phyloP scores from a whole-genome alignment of 2,113 vertebrate genomes.

The Nothocercus julius region DNA sequence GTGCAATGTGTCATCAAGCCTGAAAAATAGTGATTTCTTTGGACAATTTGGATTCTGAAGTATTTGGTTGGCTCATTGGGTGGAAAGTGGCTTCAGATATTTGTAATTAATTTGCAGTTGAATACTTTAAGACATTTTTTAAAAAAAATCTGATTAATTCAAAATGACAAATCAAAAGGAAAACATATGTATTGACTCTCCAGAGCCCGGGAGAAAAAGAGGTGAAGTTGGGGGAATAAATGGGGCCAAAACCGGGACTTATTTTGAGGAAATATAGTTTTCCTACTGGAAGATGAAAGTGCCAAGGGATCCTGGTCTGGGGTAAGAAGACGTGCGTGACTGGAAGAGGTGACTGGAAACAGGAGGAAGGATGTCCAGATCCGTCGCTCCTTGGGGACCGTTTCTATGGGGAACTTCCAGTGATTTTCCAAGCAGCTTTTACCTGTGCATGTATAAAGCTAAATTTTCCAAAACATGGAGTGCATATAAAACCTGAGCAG shows the following conservation, averaged over 20 bases:
- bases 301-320: fast-evolving
- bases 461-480: neutral
- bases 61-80: neutral
- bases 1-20: neutral
- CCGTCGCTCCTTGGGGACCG: neutral
- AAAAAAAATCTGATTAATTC: neutral
- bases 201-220: neutral
- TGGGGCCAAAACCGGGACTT: neutral
- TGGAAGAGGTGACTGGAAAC: fast-evolving
- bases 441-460: neutral
- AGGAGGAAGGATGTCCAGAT: neutral
- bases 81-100: neutral
- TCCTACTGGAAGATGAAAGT: neutral
- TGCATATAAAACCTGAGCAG: neutral
- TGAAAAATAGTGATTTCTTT: neutral
- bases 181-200: neutral
- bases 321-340: fast-evolving
- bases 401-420: neutral
- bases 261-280: neutral
- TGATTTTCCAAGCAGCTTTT: neutral
- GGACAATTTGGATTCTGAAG: neutral
- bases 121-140: neutral
- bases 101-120: neutral
- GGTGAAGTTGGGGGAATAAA: neutral
- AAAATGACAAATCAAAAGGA: neutral